Evolutionary conservation across 2,113 vertebrate genomes (phyloP).

Genomic region (Seriola aureovittata): DNA sequence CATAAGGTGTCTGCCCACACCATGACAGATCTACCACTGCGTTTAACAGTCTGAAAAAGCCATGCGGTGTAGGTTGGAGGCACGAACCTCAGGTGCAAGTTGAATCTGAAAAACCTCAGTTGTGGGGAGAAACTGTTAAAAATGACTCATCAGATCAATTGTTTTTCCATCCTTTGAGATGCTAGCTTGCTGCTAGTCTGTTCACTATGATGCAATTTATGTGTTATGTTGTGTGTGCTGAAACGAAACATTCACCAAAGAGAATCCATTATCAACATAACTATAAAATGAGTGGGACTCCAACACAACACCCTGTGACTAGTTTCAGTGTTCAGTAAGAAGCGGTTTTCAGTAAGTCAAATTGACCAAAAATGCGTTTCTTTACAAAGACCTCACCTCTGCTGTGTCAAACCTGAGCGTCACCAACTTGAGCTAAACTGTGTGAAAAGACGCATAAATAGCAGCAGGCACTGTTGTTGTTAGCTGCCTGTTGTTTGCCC

Average conservation of each 20-base stretch:
- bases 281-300: background rate
- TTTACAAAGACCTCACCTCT: too few relatives aligned
- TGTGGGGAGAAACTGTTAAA: slow-evolving; percentile 5
- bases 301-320: background rate
- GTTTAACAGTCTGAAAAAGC: slow-evolving; percentile 5
- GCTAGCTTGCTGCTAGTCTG: background rate
- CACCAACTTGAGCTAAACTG: background rate
- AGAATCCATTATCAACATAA: background rate
- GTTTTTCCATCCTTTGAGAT: slow-evolving; percentile 17
- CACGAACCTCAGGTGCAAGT: slow-evolving; percentile 28
- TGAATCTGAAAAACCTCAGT: slow-evolving; percentile 28
- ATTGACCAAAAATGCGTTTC: background rate
- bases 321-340: background rate
- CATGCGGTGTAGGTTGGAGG: background rate
- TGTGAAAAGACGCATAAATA: background rate
- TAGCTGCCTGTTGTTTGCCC: background rate
- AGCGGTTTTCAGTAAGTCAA: background rate
- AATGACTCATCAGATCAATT: slow-evolving; percentile 12
- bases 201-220: background rate
- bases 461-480: background rate
- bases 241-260: background rate
- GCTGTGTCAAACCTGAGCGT: too few relatives aligned
- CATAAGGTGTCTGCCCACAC: slow-evolving; percentile 4
- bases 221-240: background rate
- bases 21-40: background rate